These are phyloP conservation scores for Microtus pennsylvanicus DNA, from an alignment of 2,113 vertebrate genomes.

Conservation along the genomic window DNA sequence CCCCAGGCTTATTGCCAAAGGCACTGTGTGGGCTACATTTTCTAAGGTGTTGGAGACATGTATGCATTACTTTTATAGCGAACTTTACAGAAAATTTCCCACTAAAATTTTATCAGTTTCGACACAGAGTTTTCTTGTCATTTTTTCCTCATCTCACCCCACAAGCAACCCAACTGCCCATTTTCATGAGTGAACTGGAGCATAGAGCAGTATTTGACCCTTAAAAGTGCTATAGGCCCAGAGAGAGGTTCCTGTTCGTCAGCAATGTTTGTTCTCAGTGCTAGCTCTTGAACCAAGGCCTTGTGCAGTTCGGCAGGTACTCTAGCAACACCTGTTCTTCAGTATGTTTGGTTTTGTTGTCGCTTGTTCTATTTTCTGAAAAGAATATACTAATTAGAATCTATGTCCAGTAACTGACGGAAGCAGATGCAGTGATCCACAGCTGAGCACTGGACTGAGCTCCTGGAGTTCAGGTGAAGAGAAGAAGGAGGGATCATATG, in stretches of 20 bases:
- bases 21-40: not conserved
- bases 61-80: not conserved
- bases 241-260: slow-evolving; percentile 17
- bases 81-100: slow-evolving; percentile 15
- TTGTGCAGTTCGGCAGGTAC: not conserved
- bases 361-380: not conserved
- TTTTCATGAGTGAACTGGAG: not conserved
- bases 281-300: not conserved
- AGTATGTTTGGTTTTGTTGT: not conserved
- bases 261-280: not conserved
- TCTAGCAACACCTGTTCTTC: not conserved
- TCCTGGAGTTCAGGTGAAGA: no score
- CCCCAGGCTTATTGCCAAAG: not conserved
- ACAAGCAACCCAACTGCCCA: not conserved
- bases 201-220: not conserved
- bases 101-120: not conserved
- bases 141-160: not conserved
- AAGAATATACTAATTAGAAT: slow-evolving; percentile 41
- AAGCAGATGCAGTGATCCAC: no score
- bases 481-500: no score
- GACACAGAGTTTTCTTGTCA: not conserved
- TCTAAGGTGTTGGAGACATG: not conserved
- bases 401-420: not conserved
- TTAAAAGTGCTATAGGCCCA: not conserved
- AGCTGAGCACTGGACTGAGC: no score